Evolutionary conservation across 2,113 vertebrate genomes (phyloP).

Genomic region (Corydoras sp.): DNA sequence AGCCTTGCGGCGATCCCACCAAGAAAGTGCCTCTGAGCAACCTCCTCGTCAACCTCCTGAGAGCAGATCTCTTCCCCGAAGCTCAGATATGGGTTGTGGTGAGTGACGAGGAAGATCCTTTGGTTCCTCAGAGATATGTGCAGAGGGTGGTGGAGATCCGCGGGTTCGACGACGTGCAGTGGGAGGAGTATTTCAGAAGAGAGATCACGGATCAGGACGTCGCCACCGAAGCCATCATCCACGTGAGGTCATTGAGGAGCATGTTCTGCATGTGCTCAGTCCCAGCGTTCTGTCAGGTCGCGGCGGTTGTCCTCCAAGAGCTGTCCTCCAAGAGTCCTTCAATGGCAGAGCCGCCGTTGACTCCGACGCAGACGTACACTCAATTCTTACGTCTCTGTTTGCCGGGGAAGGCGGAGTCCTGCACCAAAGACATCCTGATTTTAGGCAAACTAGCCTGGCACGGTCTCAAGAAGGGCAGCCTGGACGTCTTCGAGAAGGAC

Average conservation of each 20-base stretch:
- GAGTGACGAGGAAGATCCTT: background rate
- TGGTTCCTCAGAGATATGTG: slow-evolving; percentile 2
- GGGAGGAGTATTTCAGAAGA: slow-evolving; percentile 12
- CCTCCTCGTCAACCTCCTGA: slow-evolving; percentile 8
- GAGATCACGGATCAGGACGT: background rate
- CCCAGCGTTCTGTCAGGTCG: slow-evolving; percentile 5
- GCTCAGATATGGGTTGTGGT: slow-evolving; percentile 1
- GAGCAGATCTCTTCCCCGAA: background rate
- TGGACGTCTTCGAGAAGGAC: background rate
- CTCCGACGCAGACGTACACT: slow-evolving; percentile 7
- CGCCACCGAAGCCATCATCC: background rate
- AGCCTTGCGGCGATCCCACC: background rate
- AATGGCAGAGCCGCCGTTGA: background rate
- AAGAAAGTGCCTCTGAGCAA: background rate
- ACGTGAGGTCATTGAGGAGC: slow-evolving; percentile 2
- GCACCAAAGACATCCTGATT: slow-evolving; percentile 6
- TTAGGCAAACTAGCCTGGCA: slow-evolving; percentile 20
- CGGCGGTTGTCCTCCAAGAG: slow-evolving; percentile 1
- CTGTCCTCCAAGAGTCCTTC: background rate
- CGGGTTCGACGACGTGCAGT: slow-evolving; percentile 11
- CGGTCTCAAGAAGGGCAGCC: background rate
- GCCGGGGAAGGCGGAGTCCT: background rate
- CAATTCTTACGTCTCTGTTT: background rate
- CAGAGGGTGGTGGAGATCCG: slow-evolving; percentile 16
- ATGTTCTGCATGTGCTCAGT: slow-evolving; percentile 4